Evolutionary conservation across 2,113 vertebrate genomes (phyloP), one percentile per base, ranked within the genome.

Genomic region (Paracanthobrama guichenoti): DNA sequence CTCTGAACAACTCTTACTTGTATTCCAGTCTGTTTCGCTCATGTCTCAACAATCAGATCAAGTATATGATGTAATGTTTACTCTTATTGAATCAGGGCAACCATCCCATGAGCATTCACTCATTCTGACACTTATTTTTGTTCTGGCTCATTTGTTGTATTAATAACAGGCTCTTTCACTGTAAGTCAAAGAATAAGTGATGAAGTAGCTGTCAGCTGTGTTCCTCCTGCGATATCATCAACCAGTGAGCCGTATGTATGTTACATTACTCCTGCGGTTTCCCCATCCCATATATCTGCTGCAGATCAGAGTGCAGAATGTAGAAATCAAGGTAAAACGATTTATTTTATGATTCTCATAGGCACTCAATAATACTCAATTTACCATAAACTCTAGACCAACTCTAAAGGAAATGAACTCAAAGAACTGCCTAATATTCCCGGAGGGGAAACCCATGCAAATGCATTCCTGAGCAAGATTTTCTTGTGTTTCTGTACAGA

Each of bases 101-200:
- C 48, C 46, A 24, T 79, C 6, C 31, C 55, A 39, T 78, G 35
- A 35, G 35, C 35, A 7, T 22, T 39, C 26, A 35, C 35, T 42
- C 35, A 75, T 4, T 28, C 16, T 62, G 76, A 79, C 35, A 44
- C 14, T 7, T 79, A 14, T 62, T 62, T 79, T 62, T 5, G 55
- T 79, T 79, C 35, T 26, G 35, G n/a, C 77, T 79, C 59, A 64
- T 79, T 48, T 64, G 39, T 46, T 79, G 39, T 28, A 64, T 79
- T 79, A 64, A 79, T 44, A 14, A 14, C 35, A 62, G 20, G 24
- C 8, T 28, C 13, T 46, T 46, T 62, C 35, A 44, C 77, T 46
- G 57, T 12, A 8, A 62, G 6, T 46, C 77, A 60, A 62, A 44
- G 22, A 62, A 44, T 24, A 60, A 44, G 13, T 79, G 55, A 46